Conservation (phyloP, 1,140 invertebrate genomes). For the Tyrophagus putrescentiae region DNA sequence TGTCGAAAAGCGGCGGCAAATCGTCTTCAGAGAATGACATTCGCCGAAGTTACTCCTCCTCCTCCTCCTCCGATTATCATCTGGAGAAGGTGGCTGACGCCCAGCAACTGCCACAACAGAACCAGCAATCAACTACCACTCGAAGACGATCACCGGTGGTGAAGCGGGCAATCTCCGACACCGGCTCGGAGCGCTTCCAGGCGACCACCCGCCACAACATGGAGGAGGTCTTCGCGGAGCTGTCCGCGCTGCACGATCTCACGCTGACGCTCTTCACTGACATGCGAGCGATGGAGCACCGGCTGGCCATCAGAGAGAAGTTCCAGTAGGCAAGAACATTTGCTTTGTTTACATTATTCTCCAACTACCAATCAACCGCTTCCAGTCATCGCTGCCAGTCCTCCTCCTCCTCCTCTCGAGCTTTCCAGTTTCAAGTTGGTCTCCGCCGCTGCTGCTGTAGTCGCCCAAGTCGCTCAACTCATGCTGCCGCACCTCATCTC, state of each 20-base stretch:
- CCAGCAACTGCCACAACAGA: neutral
- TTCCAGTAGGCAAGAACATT: neutral
- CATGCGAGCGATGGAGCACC: conserved; percentile 7
- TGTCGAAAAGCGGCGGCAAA: neutral
- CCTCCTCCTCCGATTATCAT: neutral
- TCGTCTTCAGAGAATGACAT: neutral
- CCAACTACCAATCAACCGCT: too few species aligned
- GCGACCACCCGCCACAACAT: conserved; percentile 15
- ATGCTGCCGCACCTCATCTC: too few species aligned
- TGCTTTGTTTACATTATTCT: too few species aligned
- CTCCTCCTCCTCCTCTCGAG: neutral
- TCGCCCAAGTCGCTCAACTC: too few species aligned
- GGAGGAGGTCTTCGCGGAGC: conserved; percentile 16
- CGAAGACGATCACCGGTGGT: neutral
- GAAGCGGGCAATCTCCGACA: neutral
- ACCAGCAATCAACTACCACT: neutral
- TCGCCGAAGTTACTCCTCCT: neutral
- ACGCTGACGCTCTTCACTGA: conserved; percentile 18
- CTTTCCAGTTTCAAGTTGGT: too few species aligned
- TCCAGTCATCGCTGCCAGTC: neutral
- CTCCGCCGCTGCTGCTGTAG: too few species aligned
- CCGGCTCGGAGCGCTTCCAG: conserved; percentile 7
- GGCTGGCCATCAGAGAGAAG: conserved; percentile 2
- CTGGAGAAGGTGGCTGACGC: neutral
- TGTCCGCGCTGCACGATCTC: conserved; percentile 19